Evolutionary conservation across 2,797 vertebrate genomes (phyloP), one percentile per base, ranked within the genome.

Genomic region (Pteropus rufus): DNA sequence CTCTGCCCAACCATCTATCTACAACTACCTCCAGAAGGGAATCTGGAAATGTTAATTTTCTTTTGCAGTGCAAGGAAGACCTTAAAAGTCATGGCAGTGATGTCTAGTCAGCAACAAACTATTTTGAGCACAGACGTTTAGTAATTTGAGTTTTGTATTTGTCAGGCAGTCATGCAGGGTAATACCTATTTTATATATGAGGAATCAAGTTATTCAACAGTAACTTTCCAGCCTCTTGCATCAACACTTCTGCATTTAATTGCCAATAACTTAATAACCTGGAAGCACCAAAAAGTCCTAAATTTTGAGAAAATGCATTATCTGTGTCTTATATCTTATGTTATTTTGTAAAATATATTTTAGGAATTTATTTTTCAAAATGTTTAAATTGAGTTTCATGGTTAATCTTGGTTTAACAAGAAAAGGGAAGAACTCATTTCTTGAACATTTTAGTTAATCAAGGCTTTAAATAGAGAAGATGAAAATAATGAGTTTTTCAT

Each of bases 341-440:
- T 92, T 80, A 84, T 73, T 83, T 93, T 60, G 34, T n/a, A 82
- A 93, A 87, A 41, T 56, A 46, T 41, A 36, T 65, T 91, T 86
- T 77, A 87, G 36, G 69, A 76, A 56, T 85, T 34, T 89, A 60
- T 77, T 81, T 34, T 76, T 92, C 34, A 92, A 70, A 73, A 67
- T 75, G 4, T 69, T 90, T 89, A 62, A 79, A 65, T 14, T 23
- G 56, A 62, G n/a, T 85, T 96, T 89, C 65, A 73, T 46, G 24
- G 52, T 96, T 81, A 91, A 73, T 93, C 58, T 83, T 93, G 24
- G 31, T 85, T 79, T 90, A 92, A 94, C 11, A 92, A 87, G 69
- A 90, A 81, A 70, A 75, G 87, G 58, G 7, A 87, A 41, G 10
- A 36, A 52, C 26, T 92, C 39, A 82, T 82, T 82, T 24, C 64